Evolutionary conservation across 1,140 invertebrate genomes (phyloP).

Genomic region (Samia ricini): DNA sequence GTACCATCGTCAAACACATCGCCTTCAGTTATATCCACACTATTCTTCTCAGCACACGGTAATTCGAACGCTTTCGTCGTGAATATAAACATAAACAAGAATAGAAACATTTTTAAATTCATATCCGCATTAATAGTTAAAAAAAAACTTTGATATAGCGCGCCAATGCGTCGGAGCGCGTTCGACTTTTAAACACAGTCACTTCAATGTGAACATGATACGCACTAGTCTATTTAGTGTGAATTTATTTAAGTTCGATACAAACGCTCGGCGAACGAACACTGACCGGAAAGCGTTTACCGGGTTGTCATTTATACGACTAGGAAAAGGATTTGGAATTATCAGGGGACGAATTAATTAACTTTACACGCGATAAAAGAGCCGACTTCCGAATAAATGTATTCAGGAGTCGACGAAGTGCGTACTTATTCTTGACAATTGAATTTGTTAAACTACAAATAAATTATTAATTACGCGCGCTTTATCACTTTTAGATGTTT

Average conservation of each 20-base stretch:
- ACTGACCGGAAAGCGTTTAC: neutral
- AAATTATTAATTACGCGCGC: neutral
- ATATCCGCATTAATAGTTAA: neutral
- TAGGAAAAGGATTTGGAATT: neutral
- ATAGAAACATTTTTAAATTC: conserved; percentile 30
- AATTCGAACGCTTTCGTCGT: conserved; percentile 30
- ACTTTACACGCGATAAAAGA: neutral
- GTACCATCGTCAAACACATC: conserved; percentile 27
- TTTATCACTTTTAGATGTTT: neutral
- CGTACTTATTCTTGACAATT: neutral
- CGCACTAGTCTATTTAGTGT: neutral
- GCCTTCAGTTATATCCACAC: conserved; percentile 41
- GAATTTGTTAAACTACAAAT: neutral
- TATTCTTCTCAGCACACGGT: conserved; percentile 40
- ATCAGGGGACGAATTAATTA: neutral
- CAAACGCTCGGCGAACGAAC: neutral
- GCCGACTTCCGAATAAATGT: neutral
- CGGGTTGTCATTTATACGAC: conserved; percentile 3
- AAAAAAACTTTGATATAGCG: neutral
- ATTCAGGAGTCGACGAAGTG: neutral
- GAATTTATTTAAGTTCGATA: neutral
- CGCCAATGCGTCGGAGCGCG: neutral
- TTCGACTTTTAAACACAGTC: neutral
- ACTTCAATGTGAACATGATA: neutral
- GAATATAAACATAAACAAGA: conserved; percentile 36